These are phyloP conservation scores for Campaea margaritaria DNA, from an alignment of 2,888 invertebrate species.

Conservation along the genomic window DNA sequence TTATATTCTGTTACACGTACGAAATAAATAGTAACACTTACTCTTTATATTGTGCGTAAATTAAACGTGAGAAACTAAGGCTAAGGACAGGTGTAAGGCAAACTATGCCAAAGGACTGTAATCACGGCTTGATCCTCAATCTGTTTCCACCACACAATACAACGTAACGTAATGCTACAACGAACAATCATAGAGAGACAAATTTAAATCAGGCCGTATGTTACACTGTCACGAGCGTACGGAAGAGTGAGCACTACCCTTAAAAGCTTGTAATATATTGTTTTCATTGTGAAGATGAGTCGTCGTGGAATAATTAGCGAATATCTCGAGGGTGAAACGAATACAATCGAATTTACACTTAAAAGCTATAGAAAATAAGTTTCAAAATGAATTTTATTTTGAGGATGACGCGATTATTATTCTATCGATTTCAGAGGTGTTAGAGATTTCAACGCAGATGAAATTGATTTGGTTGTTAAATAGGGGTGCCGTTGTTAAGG, in stretches of 20 bases:
- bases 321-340: conserved; percentile 41
- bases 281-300: conserved; percentile 59
- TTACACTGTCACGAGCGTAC: conserved; percentile 17
- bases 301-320: conserved; percentile 67
- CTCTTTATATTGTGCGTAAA: neutral
- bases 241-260: conserved; percentile 42
- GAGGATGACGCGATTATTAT: conserved; percentile 39
- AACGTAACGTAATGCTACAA: conserved; percentile 5
- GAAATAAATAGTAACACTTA: neutral
- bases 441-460: conserved; percentile 38
- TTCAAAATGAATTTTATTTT: conserved; percentile 2
- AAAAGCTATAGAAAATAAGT: neutral
- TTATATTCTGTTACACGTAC: no score
- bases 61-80: neutral
- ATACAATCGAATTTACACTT: conserved; percentile 12
- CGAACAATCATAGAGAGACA: conserved; percentile 7
- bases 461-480: conserved; percentile 39
- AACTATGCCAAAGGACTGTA: conserved; percentile 11
- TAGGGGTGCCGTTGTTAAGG: conserved; percentile 13
- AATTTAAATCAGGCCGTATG: conserved; percentile 4
- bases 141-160: conserved; percentile 11
- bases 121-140: conserved; percentile 5
- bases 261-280: conserved; percentile 45
- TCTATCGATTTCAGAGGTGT: conserved; percentile 45
- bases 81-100: neutral